Conservation (phyloP, 2,113 vertebrate genomes). For the Macheiramphus alcinus region DNA sequence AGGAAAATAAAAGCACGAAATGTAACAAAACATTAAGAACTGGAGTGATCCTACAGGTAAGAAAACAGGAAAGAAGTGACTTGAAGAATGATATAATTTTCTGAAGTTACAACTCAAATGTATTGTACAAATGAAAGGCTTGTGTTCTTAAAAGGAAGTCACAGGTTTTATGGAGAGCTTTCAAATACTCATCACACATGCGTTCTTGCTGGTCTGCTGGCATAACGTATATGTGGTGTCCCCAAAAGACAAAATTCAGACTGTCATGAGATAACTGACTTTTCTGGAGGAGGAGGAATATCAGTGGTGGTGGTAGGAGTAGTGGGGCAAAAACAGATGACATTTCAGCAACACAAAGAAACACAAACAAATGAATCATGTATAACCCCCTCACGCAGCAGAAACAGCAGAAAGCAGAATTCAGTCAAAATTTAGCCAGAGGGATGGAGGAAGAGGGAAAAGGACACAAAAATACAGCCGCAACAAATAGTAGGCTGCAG, state of each 20-base stretch:
- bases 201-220: neutral
- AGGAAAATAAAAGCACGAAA: neutral
- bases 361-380: neutral
- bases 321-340: neutral
- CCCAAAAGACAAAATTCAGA: neutral
- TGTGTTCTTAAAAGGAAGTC: neutral
- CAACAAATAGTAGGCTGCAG: neutral
- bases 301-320: neutral
- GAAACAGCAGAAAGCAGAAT: neutral
- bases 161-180: neutral
- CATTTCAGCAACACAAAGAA: neutral
- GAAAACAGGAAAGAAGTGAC: neutral
- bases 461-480: neutral
- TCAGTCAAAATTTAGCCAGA: neutral
- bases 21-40: neutral
- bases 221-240: fast-evolving
- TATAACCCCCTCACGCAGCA: neutral
- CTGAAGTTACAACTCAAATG: neutral
- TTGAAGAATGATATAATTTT: neutral
- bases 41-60: neutral
- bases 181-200: neutral
- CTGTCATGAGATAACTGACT: neutral
- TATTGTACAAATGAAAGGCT: neutral
- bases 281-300: neutral
- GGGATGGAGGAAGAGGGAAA: neutral